These are phyloP conservation scores for Silurus asotus DNA, from an alignment of 2,113 vertebrate species.

Conservation along the genomic window DNA sequence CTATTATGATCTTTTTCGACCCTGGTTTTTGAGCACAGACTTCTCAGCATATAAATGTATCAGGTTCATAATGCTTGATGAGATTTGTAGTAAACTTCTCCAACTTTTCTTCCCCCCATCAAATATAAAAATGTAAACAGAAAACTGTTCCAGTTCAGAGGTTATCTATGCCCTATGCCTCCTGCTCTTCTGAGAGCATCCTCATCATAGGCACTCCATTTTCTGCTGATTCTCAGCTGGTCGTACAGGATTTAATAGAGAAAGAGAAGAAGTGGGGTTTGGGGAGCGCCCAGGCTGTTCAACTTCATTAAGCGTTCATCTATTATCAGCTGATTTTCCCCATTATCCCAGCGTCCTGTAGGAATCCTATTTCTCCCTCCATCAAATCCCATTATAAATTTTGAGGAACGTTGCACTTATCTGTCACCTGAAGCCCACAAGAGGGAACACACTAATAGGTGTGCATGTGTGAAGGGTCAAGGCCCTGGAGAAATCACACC, in stretches of 20 bases:
- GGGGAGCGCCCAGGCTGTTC: conserved; percentile 31
- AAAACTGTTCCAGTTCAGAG: conserved; percentile 27
- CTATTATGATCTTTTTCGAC: no score
- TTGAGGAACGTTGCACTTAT: conserved; percentile 45
- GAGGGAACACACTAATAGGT: conserved; percentile 50
- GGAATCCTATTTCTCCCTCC: conserved; percentile 48
- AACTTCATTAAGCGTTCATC: conserved; percentile 51
- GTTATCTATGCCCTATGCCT: conserved; percentile 22
- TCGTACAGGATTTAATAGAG: conserved; percentile 34
- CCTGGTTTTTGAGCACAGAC: background rate
- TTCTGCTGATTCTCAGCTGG: conserved; percentile 45
- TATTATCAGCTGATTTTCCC: conserved; percentile 44
- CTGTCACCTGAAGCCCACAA: conserved; percentile 56
- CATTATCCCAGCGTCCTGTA: conserved; percentile 44
- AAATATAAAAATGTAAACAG: conserved; percentile 3
- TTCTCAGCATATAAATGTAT: no score
- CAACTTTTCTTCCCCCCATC: background rate
- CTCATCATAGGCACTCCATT: conserved; percentile 29
- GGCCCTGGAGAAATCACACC: conserved; percentile 8
- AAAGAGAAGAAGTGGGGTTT: conserved; percentile 26
- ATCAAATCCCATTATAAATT: conserved; percentile 48
- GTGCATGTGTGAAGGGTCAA: background rate
- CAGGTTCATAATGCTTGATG: background rate
- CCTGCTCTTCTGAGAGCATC: conserved; percentile 18
- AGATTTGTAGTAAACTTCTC: background rate